phyloP scores from a whole-genome alignment of 2,888 invertebrate species.

The Ormyrus rosae region DNA sequence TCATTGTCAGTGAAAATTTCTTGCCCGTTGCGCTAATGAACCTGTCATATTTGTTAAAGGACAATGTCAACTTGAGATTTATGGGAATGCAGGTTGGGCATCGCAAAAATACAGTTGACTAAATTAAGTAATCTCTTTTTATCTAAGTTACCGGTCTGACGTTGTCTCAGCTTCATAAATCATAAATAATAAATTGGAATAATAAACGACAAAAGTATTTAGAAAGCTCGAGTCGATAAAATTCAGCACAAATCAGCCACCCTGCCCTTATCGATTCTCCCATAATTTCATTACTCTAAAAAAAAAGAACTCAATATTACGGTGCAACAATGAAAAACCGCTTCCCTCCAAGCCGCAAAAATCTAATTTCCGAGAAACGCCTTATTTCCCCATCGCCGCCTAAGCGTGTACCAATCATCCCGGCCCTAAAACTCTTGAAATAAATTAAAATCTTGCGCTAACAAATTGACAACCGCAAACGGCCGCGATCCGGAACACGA shows the following conservation, averaged over 20 bases:
- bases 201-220: too few species aligned
- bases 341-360: neutral
- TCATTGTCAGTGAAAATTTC: constrained; percentile 7
- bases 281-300: neutral
- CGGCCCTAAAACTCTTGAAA: neutral
- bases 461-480: constrained; percentile 21
- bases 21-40: neutral
- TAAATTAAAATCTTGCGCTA: constrained; percentile 13
- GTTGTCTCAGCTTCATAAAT: too few species aligned
- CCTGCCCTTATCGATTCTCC: too few species aligned
- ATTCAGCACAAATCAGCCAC: too few species aligned
- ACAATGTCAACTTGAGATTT: neutral
- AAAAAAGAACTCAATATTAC: neutral
- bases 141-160: neutral
- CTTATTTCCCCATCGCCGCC: too few species aligned
- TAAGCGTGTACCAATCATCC: too few species aligned
- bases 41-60: constrained; percentile 2
- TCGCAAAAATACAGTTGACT: neutral
- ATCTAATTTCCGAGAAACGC: too few species aligned
- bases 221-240: too few species aligned
- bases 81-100: too few species aligned
- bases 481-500: neutral
- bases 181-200: too few species aligned
- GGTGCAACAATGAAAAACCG: neutral
- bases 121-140: neutral